A percentile compares a stretch with the other conserved stretches of the same genome.
phyloP scores from a whole-genome alignment of 1,140 invertebrate species.

The Camponotus pennsylvanicus region DNA sequence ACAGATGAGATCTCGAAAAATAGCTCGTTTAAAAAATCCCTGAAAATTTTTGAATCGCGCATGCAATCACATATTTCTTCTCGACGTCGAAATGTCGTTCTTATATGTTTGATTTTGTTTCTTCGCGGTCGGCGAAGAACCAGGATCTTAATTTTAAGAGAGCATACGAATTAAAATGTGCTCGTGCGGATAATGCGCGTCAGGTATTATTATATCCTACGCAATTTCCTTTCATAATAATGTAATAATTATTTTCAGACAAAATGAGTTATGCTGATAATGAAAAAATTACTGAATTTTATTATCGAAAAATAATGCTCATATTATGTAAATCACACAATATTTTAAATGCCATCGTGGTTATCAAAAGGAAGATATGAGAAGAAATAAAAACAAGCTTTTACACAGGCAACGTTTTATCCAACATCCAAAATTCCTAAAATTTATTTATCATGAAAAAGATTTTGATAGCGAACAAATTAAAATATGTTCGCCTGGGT shows the following conservation, averaged over 20 bases:
- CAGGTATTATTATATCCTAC: conserved; percentile 8
- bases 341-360: neutral
- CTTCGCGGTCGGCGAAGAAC: neutral
- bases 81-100: neutral
- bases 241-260: conserved; percentile 41
- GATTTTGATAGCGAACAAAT: neutral
- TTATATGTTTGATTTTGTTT: neutral
- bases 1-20: conserved; percentile 4
- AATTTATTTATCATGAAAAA: neutral
- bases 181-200: neutral
- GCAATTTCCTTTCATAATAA: neutral
- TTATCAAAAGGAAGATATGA: neutral
- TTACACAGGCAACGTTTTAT: neutral
- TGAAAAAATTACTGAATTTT: neutral
- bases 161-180: neutral
- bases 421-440: neutral
- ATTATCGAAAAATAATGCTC: neutral
- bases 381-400: conserved; percentile 1
- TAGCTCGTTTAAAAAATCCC: neutral
- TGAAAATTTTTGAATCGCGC: neutral
- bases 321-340: conserved; percentile 4
- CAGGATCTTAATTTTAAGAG: neutral
- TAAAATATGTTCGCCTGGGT: neutral
- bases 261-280: neutral
- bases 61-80: neutral